Base-by-base conservation (phyloP, 2,113 vertebrate genomes). In the Motacilla tschutschensis region DNA sequence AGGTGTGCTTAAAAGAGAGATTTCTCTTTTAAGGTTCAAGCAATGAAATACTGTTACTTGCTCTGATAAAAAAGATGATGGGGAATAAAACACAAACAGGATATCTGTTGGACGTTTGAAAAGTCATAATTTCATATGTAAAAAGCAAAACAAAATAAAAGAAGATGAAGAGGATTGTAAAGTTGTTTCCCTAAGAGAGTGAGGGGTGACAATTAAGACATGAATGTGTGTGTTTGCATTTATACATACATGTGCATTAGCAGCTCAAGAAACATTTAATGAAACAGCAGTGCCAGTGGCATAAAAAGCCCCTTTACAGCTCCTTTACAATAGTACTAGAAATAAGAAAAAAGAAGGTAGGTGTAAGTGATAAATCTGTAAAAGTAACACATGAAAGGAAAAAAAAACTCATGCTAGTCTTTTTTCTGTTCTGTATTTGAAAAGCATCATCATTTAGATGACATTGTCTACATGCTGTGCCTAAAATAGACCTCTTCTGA, bases 211-310 rank as follows among this genome's bases (percentile, higher is more conserved):
- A 38, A 16, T 29, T 36, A 22, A 53, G 28, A 44, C 1, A 0
- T 38, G 21, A 25, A n/a, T 6, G 4, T 22, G 5, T 62, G 14
- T 43, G 5, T 44, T 26, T 36, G 14, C 22, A 18, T 25, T 2
- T 47, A 5, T 26, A 31, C 2, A 0, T 26, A 25, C 9, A 20
- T 2, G 1, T 12, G 14, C 8, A 40, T 44, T 53, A 33, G 16
- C 4, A 71, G 9, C 18, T 84, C 35, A 84, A 54, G 14, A 67
- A 38, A 76, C 4, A 40, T 67, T 57, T 63, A 48, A 41, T 46
- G 15, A 73, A 84, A 64, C 36, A 40, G 1, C 5, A 77, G 44
- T 17, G 8, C 5, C 17, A 63, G 35, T 17, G 14, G 4, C 12
- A 35, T 25, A 24, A 44, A 77, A 63, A 66, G 5, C 29, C 29